Conservation (phyloP, 1,140 invertebrate genomes). For the Orius laevigatus region DNA sequence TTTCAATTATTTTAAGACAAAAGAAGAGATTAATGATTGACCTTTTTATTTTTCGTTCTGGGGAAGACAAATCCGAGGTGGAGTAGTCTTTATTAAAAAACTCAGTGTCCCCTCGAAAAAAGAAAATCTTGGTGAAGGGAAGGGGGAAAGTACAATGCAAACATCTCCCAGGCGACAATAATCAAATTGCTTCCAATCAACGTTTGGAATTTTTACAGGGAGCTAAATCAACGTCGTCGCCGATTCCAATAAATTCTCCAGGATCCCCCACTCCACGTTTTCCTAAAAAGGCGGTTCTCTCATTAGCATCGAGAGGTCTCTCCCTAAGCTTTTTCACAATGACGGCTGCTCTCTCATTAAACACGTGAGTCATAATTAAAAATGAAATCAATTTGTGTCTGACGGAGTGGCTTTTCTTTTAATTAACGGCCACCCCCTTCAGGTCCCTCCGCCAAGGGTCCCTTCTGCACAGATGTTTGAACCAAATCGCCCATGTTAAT, state of each 20-base stretch:
- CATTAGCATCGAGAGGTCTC: not conserved
- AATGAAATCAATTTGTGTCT: constrained; percentile 17
- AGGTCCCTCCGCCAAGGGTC: not conserved
- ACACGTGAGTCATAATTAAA: constrained; percentile 15
- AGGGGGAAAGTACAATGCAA: not conserved
- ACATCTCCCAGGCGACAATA: constrained; percentile 5
- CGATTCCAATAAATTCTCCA: not conserved
- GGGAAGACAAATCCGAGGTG: no score
- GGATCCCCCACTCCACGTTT: not conserved
- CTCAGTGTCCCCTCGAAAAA: no score
- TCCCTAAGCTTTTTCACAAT: not conserved
- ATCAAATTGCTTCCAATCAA: constrained; percentile 17
- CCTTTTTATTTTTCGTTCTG: constrained; percentile 1
- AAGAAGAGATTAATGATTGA: constrained; percentile 7
- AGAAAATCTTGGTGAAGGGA: no score
- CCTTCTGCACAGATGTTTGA: constrained; percentile 1
- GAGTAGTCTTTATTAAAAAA: no score
- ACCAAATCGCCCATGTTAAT: not conserved
- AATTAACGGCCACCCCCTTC: constrained; percentile 10
- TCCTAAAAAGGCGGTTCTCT: no score
- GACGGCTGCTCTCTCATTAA: not conserved
- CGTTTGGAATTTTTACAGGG: constrained; percentile 1
- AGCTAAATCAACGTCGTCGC: no score
- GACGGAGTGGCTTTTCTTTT: constrained; percentile 3
- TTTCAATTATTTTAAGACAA: not conserved